Conservation (phyloP, 1,140 invertebrate species). For the Steinernema feltiae region DNA sequence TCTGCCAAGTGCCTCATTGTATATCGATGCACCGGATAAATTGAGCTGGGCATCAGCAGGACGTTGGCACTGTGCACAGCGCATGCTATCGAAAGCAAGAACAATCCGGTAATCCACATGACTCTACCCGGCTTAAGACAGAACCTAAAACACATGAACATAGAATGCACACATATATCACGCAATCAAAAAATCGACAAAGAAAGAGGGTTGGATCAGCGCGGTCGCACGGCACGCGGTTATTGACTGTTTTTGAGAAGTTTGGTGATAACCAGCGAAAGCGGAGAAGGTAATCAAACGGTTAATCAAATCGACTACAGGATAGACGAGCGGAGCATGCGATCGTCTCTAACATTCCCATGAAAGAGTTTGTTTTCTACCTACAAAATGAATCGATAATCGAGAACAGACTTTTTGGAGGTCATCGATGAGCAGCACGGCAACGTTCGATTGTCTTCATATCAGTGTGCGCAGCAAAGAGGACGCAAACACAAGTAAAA, state of each 20-base stretch:
- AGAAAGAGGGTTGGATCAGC: not conserved
- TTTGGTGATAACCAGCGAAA: too few species aligned
- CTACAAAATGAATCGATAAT: not conserved
- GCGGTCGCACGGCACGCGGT: not conserved
- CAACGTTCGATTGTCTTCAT: not conserved
- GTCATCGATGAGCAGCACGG: not conserved
- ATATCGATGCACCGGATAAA: conserved; percentile 46
- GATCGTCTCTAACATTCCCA: not conserved
- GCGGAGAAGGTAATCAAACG: not conserved
- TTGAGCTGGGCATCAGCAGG: conserved; percentile 40
- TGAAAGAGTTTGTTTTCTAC: not conserved
- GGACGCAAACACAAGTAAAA: not conserved
- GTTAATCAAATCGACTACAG: conserved; percentile 1
- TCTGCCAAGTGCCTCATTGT: conserved; percentile 48
- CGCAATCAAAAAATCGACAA: too few species aligned
- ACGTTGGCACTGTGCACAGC: conserved; percentile 29
- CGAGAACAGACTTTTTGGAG: not conserved
- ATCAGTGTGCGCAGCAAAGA: not conserved
- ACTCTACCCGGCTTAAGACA: not conserved
- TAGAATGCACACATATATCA: too few species aligned
- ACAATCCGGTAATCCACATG: not conserved
- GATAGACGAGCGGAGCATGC: not conserved
- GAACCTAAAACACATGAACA: not conserved
- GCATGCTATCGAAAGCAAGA: not conserved
- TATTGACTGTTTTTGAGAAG: not conserved